A percentile compares a stretch with the other conserved stretches of the same genome.
These are phyloP conservation scores for Tachina lurida DNA, from an alignment of 2,888 invertebrate species.

Conservation along the genomic window DNA sequence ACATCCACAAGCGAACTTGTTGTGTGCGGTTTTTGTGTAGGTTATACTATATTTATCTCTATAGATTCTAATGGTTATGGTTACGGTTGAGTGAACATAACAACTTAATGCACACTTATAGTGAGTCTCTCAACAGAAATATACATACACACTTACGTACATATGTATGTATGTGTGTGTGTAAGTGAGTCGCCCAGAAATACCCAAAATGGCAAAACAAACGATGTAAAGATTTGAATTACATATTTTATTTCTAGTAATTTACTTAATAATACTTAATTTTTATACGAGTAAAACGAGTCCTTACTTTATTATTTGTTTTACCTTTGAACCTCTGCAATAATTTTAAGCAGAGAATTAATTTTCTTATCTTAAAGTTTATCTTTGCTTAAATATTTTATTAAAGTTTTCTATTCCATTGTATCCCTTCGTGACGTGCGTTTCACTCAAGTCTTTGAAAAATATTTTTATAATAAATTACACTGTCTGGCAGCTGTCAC, in stretches of 20 bases:
- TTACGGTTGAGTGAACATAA: slow-evolving; percentile 66
- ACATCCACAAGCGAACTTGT: not conserved
- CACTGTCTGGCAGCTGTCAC: slow-evolving; percentile 71
- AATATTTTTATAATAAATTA: slow-evolving; percentile 68
- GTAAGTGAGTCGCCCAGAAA: too few species aligned
- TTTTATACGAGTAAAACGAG: too few species aligned
- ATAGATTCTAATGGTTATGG: slow-evolving; percentile 67
- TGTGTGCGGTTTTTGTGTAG: slow-evolving; percentile 37
- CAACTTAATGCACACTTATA: slow-evolving; percentile 66
- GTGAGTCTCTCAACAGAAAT: slow-evolving; percentile 63
- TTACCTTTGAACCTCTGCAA: too few species aligned
- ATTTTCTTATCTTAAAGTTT: slow-evolving; percentile 14
- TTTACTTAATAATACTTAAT: too few species aligned
- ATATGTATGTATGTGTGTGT: not conserved
- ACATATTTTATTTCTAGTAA: too few species aligned
- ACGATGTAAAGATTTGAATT: too few species aligned
- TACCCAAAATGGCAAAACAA: too few species aligned
- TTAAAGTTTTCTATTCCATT: slow-evolving; percentile 21
- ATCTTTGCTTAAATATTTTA: not conserved
- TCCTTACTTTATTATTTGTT: too few species aligned
- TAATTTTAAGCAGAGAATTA: not conserved
- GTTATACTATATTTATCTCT: slow-evolving; percentile 61
- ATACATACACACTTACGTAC: not conserved
- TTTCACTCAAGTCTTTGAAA: slow-evolving; percentile 54
- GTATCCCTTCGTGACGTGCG: slow-evolving; percentile 20